Conservation (phyloP, 2,113 vertebrate species). For the Colossoma macropomum region DNA sequence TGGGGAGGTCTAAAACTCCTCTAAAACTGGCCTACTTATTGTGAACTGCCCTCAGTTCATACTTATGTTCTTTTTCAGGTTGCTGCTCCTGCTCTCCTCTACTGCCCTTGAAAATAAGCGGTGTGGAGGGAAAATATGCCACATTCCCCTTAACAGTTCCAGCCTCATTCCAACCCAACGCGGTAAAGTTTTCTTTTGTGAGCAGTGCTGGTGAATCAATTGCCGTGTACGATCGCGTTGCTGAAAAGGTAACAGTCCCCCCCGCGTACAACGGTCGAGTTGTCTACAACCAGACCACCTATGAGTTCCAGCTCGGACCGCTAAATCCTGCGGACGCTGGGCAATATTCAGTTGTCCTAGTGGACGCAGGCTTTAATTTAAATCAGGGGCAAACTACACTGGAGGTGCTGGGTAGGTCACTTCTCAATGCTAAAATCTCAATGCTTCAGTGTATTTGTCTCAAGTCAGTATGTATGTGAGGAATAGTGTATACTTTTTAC, state of each 20-base stretch:
- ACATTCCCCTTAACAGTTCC: conserved; percentile 8
- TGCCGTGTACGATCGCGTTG: not conserved
- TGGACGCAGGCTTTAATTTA: rapidly evolving
- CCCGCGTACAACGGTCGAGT: not conserved
- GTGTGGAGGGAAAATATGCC: conserved; percentile 50
- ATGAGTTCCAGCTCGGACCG: conserved; percentile 3
- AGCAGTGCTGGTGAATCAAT: rapidly evolving
- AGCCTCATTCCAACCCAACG: rapidly evolving
- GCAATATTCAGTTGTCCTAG: not conserved
- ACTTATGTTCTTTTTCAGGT: conserved; percentile 23
- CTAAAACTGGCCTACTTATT: too few species aligned
- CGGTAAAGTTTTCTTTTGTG: conserved; percentile 20
- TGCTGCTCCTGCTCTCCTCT: not conserved
- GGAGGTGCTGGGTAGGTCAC: conserved; percentile 50
- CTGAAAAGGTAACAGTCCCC: rapidly evolving
- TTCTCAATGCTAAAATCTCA: not conserved
- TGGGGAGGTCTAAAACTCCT: too few species aligned
- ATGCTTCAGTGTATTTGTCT: too few species aligned
- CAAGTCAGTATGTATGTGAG: too few species aligned
- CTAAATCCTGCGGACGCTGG: conserved; percentile 32
- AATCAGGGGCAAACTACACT: not conserved
- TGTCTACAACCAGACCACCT: not conserved
- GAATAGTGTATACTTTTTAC: too few species aligned
- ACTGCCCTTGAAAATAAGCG: not conserved
- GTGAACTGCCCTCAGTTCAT: not conserved